phyloP scores from a whole-genome alignment of 2,113 vertebrate species.

The Hippocampus comes region DNA sequence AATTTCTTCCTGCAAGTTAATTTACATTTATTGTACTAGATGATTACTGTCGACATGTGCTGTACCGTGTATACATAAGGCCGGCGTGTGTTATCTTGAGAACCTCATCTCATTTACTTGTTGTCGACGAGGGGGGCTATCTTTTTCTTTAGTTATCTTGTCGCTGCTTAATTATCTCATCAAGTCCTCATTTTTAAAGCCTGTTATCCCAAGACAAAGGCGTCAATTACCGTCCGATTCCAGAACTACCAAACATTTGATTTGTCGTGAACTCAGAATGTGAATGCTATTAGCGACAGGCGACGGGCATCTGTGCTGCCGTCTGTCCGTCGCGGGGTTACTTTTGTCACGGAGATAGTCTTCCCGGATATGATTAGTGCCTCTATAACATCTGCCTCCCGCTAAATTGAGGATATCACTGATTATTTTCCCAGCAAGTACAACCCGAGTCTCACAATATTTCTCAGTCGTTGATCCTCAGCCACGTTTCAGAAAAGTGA shows the following conservation, averaged over 20 bases:
- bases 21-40: neutral
- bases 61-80: neutral
- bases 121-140: constrained; percentile 9
- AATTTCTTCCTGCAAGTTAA: too few relatives aligned
- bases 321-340: neutral
- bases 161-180: constrained; percentile 36
- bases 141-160: constrained; percentile 22
- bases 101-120: constrained; percentile 5
- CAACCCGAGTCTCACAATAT: neutral
- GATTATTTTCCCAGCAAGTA: neutral
- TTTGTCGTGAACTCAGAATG: constrained; percentile 1
- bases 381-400: neutral
- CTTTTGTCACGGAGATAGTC: neutral
- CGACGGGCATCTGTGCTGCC: neutral
- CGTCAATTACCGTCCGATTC: constrained; percentile 25
- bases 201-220: constrained; percentile 24
- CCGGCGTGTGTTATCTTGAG: neutral
- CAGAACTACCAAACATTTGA: constrained; percentile 11
- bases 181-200: constrained; percentile 19
- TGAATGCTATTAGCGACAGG: neutral
- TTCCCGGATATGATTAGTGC: neutral
- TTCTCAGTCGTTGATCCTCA: neutral
- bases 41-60: neutral
- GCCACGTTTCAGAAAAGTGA: neutral
- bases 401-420: neutral